A percentile compares a stretch with the other conserved stretches of the same genome.
phyloP scores from a whole-genome alignment of 1,140 invertebrate species.

The Psix sp. region DNA sequence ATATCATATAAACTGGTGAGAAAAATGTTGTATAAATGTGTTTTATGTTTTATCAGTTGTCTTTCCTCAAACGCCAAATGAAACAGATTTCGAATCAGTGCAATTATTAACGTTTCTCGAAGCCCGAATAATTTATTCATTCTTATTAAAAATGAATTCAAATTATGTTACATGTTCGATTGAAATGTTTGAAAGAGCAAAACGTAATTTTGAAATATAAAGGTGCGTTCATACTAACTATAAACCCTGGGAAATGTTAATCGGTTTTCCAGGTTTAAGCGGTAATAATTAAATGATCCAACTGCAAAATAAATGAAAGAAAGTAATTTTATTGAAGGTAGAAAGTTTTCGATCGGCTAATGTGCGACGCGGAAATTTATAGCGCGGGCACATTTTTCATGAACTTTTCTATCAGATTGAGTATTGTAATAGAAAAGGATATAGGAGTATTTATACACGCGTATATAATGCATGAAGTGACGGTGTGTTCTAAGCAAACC shows the following conservation, averaged over 20 bases:
- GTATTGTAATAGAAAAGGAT: conserved; percentile 26
- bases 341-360: conserved; percentile 32
- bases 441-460: conserved; percentile 2
- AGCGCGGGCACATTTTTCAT: conserved; percentile 24
- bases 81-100: too few relatives aligned
- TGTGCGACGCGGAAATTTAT: conserved; percentile 28
- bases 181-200: too few relatives aligned
- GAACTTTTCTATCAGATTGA: conserved; percentile 30
- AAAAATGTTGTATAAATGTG: too few relatives aligned
- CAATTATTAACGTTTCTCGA: too few relatives aligned
- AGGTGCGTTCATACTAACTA: neutral
- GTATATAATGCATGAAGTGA: conserved; percentile 20
- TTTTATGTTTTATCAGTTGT: too few relatives aligned
- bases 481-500: conserved; percentile 19
- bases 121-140: too few relatives aligned
- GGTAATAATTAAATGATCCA: conserved; percentile 22
- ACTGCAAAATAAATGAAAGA: conserved; percentile 17
- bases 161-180: too few relatives aligned
- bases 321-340: conserved; percentile 30
- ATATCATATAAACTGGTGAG: too few relatives aligned
- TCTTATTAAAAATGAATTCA: too few relatives aligned
- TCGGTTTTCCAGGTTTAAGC: neutral
- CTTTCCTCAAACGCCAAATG: too few relatives aligned
- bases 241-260: conserved; percentile 6
- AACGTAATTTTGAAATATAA: too few relatives aligned